These are phyloP conservation scores for Mergus octosetaceus DNA, from an alignment of 2,797 vertebrate genomes.

Conservation along the genomic window DNA sequence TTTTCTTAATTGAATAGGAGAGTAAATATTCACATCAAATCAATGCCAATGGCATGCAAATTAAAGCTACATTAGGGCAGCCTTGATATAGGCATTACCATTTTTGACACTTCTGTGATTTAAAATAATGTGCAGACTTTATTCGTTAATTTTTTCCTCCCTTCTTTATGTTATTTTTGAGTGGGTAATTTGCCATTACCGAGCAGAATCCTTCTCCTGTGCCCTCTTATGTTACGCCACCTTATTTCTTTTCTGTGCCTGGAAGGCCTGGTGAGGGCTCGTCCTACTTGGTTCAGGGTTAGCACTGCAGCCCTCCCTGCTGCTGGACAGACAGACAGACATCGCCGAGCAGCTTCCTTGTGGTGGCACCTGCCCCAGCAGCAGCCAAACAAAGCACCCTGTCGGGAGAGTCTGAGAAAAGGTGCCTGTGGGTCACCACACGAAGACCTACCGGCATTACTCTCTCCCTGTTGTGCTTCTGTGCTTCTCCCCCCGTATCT, in stretches of 20 bases:
- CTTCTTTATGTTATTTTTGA: slow-evolving; percentile 77
- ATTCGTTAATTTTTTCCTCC: slow-evolving; percentile 75
- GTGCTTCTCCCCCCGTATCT: neutral
- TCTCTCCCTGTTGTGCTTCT: neutral
- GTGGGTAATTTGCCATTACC: slow-evolving; percentile 78
- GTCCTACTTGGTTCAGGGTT: neutral
- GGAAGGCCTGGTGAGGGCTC: neutral
- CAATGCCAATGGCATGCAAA: slow-evolving; percentile 78
- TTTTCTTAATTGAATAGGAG: slow-evolving; percentile 82
- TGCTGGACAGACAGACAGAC: neutral
- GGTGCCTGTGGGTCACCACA: accelerated
- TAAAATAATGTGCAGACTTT: slow-evolving; percentile 80
- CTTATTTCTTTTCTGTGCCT: slow-evolving; percentile 8
- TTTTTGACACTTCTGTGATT: slow-evolving; percentile 77
- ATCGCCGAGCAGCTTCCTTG: neutral
- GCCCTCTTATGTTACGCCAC: neutral
- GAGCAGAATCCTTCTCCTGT: slow-evolving; percentile 53
- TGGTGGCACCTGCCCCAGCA: neutral
- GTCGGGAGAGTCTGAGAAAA: neutral
- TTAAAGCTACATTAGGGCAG: slow-evolving; percentile 78
- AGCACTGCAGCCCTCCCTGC: neutral
- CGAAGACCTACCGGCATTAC: neutral
- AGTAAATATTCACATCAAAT: slow-evolving; percentile 81
- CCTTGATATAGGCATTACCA: slow-evolving; percentile 75
- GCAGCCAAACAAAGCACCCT: neutral